Evolutionary conservation across 2,797 vertebrate genomes (phyloP).

Genomic region (Hypotaenidia philippensis): DNA sequence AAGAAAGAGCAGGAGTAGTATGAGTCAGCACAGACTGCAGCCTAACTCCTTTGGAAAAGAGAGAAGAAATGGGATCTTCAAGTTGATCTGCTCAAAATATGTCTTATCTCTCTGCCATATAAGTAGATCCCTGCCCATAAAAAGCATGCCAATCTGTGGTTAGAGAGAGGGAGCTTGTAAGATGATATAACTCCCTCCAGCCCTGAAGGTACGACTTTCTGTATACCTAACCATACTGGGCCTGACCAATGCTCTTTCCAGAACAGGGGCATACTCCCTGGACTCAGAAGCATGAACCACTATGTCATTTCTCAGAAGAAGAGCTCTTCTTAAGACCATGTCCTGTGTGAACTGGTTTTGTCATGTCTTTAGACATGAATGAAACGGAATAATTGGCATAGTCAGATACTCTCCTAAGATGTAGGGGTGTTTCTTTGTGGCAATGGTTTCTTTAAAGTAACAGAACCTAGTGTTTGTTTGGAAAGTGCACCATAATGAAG

Average conservation of each 20-base stretch:
- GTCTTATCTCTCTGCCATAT: background rate
- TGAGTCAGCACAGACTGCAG: background rate
- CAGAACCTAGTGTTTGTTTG: background rate
- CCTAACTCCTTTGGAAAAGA: background rate
- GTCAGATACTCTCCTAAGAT: background rate
- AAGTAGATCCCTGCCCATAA: background rate
- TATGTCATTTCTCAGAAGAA: background rate
- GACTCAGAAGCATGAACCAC: background rate
- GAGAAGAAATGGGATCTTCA: background rate
- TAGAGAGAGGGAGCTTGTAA: background rate
- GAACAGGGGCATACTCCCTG: background rate
- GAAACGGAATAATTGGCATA: background rate
- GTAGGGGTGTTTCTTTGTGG: background rate
- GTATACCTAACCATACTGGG: background rate
- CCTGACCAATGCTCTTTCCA: background rate
- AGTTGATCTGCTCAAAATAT: background rate
- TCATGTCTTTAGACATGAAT: background rate
- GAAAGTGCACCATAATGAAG: background rate
- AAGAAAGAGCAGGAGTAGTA: background rate
- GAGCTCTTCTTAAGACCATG: background rate
- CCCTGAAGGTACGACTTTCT: constrained; percentile 1
- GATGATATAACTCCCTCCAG: background rate
- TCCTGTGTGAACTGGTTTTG: background rate
- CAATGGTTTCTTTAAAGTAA: background rate
- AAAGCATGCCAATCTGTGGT: background rate